phyloP scores from a whole-genome alignment of 2,888 invertebrate species.

The Alcis repandata region DNA sequence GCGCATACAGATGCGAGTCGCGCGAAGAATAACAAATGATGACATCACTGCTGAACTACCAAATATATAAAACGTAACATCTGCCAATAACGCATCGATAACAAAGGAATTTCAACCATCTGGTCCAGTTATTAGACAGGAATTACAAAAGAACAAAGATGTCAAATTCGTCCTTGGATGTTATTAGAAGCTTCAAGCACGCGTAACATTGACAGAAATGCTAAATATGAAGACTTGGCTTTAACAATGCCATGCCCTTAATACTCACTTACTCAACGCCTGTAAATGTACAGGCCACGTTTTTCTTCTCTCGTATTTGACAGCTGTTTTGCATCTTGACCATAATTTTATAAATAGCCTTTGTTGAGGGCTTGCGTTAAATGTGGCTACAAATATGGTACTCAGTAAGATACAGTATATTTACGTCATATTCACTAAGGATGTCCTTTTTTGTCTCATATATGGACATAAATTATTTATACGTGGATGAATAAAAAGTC shows the following conservation, averaged over 20 bases:
- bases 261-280: conserved; percentile 7
- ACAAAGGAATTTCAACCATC: conserved; percentile 54
- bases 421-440: conserved; percentile 4
- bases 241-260: conserved; percentile 23
- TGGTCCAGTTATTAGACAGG: conserved; percentile 57
- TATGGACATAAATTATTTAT: background rate
- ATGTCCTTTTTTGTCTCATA: conserved; percentile 8
- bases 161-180: conserved; percentile 64
- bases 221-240: conserved; percentile 28
- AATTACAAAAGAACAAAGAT: conserved; percentile 52
- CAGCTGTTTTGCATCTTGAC: conserved; percentile 28
- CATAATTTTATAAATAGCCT: conserved; percentile 19
- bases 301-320: conserved; percentile 23
- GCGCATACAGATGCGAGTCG: conserved; percentile 57
- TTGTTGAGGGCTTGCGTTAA: conserved; percentile 14
- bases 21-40: conserved; percentile 79
- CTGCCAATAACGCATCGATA: conserved; percentile 33
- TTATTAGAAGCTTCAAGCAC: conserved; percentile 50
- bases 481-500: background rate
- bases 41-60: conserved; percentile 72
- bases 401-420: background rate
- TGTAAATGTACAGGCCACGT: conserved; percentile 29
- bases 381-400: conserved; percentile 10
- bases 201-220: conserved; percentile 31
- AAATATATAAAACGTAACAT: conserved; percentile 36